A percentile compares a stretch with the other conserved stretches of the same genome.
Conservation (phyloP, 2,113 vertebrate species). For the Scomber scombrus region DNA sequence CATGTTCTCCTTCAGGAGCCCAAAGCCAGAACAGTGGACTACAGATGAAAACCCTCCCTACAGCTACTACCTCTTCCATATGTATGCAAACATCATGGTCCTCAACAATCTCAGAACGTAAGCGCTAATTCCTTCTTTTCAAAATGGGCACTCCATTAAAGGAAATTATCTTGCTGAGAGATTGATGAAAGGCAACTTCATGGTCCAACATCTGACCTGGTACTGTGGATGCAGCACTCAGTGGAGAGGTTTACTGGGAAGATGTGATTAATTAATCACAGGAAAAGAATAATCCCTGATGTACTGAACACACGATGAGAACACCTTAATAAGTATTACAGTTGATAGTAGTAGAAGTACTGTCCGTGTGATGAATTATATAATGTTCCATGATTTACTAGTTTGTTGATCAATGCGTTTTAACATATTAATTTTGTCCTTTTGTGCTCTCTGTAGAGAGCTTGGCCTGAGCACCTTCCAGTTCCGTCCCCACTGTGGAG, state of each 20-base stretch:
- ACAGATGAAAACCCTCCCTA: slow-evolving; percentile 92
- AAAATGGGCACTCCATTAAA: not conserved
- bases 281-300: too few relatives aligned
- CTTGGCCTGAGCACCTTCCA: slow-evolving; percentile 92
- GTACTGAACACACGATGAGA: too few relatives aligned
- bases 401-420: not conserved
- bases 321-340: not conserved
- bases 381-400: not conserved
- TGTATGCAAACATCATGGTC: slow-evolving; percentile 97
- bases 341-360: not conserved
- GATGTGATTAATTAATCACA: not conserved
- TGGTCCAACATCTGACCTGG: not conserved
- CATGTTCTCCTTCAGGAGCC: slow-evolving; percentile 94
- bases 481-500: slow-evolving; percentile 95
- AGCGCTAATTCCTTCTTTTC: slow-evolving; percentile 49
- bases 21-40: slow-evolving; percentile 92
- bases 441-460: slow-evolving; percentile 82
- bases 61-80: slow-evolving; percentile 95
- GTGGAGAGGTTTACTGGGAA: not conserved
- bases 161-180: not conserved
- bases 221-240: not conserved
- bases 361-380: not conserved
- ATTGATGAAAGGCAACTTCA: slow-evolving; percentile 12
- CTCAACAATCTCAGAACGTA: slow-evolving; percentile 95
- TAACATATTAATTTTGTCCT: not conserved